These are phyloP conservation scores for Saccostrea glomerata DNA, from an alignment of 1,140 invertebrate genomes.

Conservation along the genomic window DNA sequence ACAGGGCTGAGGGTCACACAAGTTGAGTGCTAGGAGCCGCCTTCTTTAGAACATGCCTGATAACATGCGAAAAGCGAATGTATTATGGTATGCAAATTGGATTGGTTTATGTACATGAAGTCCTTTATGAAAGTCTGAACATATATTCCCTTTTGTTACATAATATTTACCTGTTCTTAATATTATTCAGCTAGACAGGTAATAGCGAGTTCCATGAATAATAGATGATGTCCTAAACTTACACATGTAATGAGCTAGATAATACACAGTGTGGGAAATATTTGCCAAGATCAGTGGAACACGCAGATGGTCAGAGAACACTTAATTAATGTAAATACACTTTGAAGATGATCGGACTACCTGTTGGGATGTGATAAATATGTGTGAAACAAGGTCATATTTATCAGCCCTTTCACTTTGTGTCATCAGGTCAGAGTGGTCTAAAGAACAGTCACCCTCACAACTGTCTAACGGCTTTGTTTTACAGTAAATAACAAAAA, in stretches of 20 bases:
- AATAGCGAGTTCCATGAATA: not conserved
- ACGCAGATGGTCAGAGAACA: slow-evolving; percentile 17
- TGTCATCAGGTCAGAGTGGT: not conserved
- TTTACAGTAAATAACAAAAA: not conserved
- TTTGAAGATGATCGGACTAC: slow-evolving; percentile 28
- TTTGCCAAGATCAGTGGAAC: slow-evolving; percentile 1
- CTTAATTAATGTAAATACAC: slow-evolving; percentile 14
- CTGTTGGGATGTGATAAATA: slow-evolving; percentile 12
- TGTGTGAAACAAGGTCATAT: slow-evolving; percentile 26
- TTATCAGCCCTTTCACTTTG: not conserved
- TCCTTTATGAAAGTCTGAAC: not conserved
- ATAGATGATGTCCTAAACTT: slow-evolving; percentile 5
- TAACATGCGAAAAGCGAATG: slow-evolving; percentile 3
- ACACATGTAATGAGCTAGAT: slow-evolving; percentile 18
- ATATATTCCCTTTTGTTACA: slow-evolving; percentile 14
- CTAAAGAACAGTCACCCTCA: not conserved
- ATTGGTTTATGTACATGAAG: slow-evolving; percentile 6
- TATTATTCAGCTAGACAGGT: not conserved
- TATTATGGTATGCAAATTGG: slow-evolving; percentile 31
- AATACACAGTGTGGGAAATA: slow-evolving; percentile 16
- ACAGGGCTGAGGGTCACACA: slow-evolving; percentile 28
- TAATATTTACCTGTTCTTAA: slow-evolving; percentile 29
- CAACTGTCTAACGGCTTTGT: not conserved
- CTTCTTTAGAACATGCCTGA: slow-evolving; percentile 11
- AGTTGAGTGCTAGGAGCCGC: slow-evolving; percentile 12